phyloP scores from a whole-genome alignment of 2,888 invertebrate genomes.

The Amiota mariae region DNA sequence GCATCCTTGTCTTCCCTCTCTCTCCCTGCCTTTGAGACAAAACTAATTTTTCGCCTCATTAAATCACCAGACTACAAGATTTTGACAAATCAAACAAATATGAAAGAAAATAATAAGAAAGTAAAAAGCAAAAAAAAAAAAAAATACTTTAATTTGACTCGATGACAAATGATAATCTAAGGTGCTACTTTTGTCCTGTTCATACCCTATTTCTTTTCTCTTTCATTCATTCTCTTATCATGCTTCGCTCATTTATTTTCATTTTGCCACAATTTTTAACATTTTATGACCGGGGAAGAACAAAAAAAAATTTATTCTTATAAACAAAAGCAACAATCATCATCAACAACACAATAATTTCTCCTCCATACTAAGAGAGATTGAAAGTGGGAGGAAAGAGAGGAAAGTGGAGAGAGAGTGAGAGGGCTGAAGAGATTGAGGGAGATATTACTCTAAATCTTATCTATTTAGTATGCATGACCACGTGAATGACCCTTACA shows the following conservation, averaged over 20 bases:
- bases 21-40: background rate
- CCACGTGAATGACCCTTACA: conserved; percentile 41
- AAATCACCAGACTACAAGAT: background rate
- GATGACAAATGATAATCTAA: background rate
- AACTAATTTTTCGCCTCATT: background rate
- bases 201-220: too few species aligned
- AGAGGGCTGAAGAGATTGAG: too few species aligned
- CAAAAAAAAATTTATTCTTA: background rate
- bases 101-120: background rate
- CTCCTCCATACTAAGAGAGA: background rate
- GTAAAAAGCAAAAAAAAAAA: conserved; percentile 25
- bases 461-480: conserved; percentile 53
- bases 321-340: background rate
- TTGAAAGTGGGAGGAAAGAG: too few species aligned
- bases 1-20: too few species aligned
- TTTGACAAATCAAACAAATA: conserved; percentile 9
- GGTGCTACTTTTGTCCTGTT: background rate
- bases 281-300: background rate
- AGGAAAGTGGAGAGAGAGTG: too few species aligned
- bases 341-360: background rate
- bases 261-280: conserved; percentile 22
- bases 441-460: too few species aligned
- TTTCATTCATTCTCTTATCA: background rate
- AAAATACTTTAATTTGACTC: conserved; percentile 36
- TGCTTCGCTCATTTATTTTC: conserved; percentile 29